These are phyloP conservation scores for Drosophila prostipennis DNA, from an alignment of 2,888 invertebrate genomes.

Conservation along the genomic window DNA sequence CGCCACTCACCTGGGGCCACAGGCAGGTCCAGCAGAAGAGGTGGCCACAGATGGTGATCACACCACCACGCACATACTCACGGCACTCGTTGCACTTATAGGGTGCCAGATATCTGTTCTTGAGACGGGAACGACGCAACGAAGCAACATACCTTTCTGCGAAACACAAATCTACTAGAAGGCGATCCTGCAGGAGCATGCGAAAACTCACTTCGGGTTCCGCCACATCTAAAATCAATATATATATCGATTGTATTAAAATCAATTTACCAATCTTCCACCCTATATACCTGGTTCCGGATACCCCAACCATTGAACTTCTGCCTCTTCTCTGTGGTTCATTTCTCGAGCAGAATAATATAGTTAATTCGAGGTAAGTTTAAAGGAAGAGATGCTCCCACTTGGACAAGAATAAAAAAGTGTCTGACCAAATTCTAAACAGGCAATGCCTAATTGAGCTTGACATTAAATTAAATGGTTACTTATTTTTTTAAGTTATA, in stretches of 20 bases:
- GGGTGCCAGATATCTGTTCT: not conserved
- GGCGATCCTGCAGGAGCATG: no score
- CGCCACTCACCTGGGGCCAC: constrained; percentile 36
- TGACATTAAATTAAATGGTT: no score
- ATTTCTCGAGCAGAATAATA: no score
- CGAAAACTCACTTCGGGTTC: not conserved
- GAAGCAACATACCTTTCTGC: no score
- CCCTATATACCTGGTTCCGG: not conserved
- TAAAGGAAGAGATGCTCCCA: not conserved
- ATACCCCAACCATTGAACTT: no score
- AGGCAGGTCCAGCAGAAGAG: constrained; percentile 64
- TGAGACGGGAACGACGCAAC: not conserved
- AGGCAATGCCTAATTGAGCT: no score
- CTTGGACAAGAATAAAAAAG: not conserved
- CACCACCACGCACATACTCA: constrained; percentile 31
- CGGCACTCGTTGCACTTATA: constrained; percentile 48
- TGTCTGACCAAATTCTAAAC: not conserved
- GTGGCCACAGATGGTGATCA: constrained; percentile 64
- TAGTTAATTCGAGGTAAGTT: not conserved
- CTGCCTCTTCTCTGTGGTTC: no score
- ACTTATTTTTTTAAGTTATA: no score
- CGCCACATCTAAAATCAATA: not conserved
- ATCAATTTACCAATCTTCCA: not conserved
- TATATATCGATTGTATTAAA: no score
- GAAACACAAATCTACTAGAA: no score